A percentile compares a stretch with the other conserved stretches of the same genome.
These are phyloP conservation scores for Norana najaformis DNA, from an alignment of 2,888 invertebrate genomes.

Conservation along the genomic window DNA sequence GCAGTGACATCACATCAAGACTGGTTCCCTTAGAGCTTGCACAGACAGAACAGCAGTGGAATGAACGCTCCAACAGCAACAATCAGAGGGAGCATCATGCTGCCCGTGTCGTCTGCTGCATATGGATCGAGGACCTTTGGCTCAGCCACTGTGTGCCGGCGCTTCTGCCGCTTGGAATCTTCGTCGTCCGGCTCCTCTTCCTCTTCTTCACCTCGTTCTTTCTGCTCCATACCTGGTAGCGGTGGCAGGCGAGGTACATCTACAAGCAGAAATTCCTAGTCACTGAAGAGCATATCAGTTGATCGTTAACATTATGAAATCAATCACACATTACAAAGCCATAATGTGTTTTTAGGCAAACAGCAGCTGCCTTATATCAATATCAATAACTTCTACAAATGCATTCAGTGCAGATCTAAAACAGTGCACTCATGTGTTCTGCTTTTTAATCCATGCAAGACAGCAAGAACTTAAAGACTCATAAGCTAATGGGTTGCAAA, in stretches of 20 bases:
- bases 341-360: too few species aligned
- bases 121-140: conserved; percentile 81
- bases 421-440: too few species aligned
- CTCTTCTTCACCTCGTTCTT: conserved; percentile 64
- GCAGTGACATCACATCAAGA: neutral
- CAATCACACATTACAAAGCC: too few species aligned
- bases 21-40: conserved; percentile 75
- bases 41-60: conserved; percentile 89
- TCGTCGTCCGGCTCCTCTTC: conserved; percentile 66
- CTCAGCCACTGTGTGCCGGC: conserved; percentile 28
- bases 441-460: too few species aligned
- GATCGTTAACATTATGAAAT: too few species aligned
- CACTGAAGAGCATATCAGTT: neutral
- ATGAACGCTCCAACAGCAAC: conserved; percentile 93
- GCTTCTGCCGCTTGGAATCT: conserved; percentile 42
- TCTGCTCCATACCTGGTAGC: conserved; percentile 50
- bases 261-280: conserved; percentile 40
- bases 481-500: too few species aligned
- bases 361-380: too few species aligned
- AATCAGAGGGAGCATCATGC: conserved; percentile 86
- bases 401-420: too few species aligned
- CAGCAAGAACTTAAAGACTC: too few species aligned
- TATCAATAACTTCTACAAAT: too few species aligned
- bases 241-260: conserved; percentile 64
- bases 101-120: conserved; percentile 69